Evolutionary conservation across 2,797 vertebrate genomes (phyloP), one percentile per base, ranked within the genome.

Genomic region (Typhlichthys eigenmanni): DNA sequence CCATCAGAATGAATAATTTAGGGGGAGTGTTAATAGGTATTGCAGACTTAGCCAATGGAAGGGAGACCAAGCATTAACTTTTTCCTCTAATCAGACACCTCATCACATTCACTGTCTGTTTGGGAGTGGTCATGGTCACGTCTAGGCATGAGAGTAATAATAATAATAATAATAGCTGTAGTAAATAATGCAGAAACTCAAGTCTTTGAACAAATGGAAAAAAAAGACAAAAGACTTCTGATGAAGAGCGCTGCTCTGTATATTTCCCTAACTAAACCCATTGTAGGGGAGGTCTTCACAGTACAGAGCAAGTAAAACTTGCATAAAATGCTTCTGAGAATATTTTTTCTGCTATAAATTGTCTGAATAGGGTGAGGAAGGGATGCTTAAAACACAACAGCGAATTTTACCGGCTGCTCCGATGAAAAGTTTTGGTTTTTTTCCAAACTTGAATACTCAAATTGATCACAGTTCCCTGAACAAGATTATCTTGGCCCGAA

Each of bases 1-100:
- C 91, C 90, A 93, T 94, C 91, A 92, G 84, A 74, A 91, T 92
- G 91, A 93, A 93, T 93, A 91, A 93, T 93, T 93, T 88, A 93
- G 86, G 85, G 83, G 82, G 88, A 88, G 87, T 76, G 88, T 91
- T 92, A 92, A 93, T 93, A 92, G 90, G 91, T 91, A 87, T 92
- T 84, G 85, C 84, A 87, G 87, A 84, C 85, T 87, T 85, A 85
- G 87, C 81, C 75, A 70, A 85, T 89, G 86, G 87, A 87, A 82
- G 68, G 60, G 86, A 92, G 90, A 92, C 88, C 90, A 92, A 91
- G 91, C 87, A 84, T 84, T 82, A 91, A 38, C 34, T 78, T 87
- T 85, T 75, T 74, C 76, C 73, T 85, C 83, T 87, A 83, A 91
- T 85, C 84, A 78, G 59, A 84, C 79, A 72, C 85, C 82, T 84